Evolutionary conservation across 2,888 invertebrate species (phyloP).

Genomic region (Lochmaea crataegi): DNA sequence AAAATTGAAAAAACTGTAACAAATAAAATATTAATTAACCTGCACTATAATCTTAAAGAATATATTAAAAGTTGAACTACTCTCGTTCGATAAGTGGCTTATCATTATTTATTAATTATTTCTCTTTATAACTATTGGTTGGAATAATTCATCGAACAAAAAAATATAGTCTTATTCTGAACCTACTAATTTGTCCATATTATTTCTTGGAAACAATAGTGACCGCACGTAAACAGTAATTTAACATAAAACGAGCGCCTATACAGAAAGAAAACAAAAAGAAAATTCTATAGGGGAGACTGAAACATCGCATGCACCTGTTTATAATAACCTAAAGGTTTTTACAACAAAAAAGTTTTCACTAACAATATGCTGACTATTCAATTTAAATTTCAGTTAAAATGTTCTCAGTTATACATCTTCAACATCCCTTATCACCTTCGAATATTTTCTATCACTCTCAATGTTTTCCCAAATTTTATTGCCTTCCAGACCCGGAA

Average conservation of each 20-base stretch:
- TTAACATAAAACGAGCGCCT: constrained; percentile 18
- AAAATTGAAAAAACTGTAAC: too few species aligned
- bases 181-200: constrained; percentile 20
- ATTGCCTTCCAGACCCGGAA: too few species aligned
- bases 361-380: too few species aligned
- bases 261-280: constrained; percentile 14
- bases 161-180: constrained; percentile 7
- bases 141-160: constrained; percentile 12
- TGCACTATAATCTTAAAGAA: too few species aligned
- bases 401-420: too few species aligned
- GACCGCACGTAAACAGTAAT: constrained; percentile 23
- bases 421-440: too few species aligned
- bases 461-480: too few species aligned
- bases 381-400: too few species aligned
- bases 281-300: constrained; percentile 13
- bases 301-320: neutral
- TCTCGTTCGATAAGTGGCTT: neutral
- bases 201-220: constrained; percentile 27
- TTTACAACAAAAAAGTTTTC: neutral
- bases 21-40: too few species aligned
- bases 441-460: too few species aligned
- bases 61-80: neutral
- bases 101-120: neutral
- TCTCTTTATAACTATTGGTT: neutral
- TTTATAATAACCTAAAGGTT: neutral